phyloP scores from a whole-genome alignment of 2,113 vertebrate species.

The Rhinolophus sinicus region DNA sequence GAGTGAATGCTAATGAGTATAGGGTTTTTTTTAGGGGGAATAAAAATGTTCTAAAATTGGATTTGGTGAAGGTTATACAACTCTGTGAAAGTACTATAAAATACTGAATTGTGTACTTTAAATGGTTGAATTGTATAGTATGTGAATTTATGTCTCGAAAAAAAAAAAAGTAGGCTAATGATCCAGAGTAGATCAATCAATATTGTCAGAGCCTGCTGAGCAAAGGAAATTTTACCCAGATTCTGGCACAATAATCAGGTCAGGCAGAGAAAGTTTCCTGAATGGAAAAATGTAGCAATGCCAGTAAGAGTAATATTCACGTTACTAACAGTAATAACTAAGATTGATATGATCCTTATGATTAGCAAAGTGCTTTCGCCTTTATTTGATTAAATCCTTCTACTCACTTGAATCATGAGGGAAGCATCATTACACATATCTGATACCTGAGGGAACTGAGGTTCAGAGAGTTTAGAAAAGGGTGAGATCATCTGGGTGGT shows the following conservation, averaged over 20 bases:
- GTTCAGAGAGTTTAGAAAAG: conserved; percentile 26
- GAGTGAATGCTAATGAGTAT: too few relatives aligned
- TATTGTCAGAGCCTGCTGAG: neutral
- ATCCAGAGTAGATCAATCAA: neutral
- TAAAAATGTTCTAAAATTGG: conserved; percentile 13
- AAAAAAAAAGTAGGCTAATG: neutral
- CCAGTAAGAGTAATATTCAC: neutral
- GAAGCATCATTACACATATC: neutral
- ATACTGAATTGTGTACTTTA: neutral
- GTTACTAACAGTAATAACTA: neutral
- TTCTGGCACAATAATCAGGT: neutral
- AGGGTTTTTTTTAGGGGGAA: neutral
- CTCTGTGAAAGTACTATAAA: neutral
- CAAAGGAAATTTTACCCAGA: neutral
- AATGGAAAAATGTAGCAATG: neutral
- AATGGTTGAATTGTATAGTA: neutral
- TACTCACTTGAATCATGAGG: neutral
- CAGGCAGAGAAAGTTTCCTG: conserved; percentile 6
- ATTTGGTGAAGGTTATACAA: neutral
- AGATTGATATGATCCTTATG: neutral
- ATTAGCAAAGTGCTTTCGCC: neutral
- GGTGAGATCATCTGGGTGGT: neutral
- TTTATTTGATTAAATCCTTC: conserved; percentile 22
- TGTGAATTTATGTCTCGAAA: neutral
- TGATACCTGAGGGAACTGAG: neutral